phyloP scores from a whole-genome alignment of 2,113 vertebrate genomes.

The Thermophis baileyi region DNA sequence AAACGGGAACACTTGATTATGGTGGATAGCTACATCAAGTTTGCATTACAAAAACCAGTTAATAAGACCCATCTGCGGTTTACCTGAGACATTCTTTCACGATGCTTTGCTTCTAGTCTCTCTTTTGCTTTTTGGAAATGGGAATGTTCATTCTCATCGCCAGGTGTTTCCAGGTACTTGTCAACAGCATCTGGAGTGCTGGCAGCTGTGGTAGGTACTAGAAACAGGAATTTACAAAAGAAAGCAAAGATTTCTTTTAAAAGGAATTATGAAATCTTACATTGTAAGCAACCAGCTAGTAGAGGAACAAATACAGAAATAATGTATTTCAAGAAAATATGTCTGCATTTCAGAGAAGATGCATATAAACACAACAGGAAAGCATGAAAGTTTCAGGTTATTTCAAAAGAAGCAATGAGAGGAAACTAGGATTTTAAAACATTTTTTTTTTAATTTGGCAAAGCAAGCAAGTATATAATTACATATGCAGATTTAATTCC shows the following conservation, averaged over 20 bases:
- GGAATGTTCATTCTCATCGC: constrained; percentile 94
- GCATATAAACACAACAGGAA: constrained; percentile 5
- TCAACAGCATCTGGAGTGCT: constrained; percentile 93
- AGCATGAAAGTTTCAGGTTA: constrained; percentile 19
- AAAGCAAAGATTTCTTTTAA: constrained; percentile 21
- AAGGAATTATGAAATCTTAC: neutral
- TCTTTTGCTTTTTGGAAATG: constrained; percentile 98
- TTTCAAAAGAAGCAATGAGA: neutral
- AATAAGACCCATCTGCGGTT: neutral
- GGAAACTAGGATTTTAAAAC: constrained; percentile 19
- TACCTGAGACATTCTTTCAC: constrained; percentile 97
- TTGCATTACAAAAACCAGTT: neutral
- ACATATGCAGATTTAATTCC: neutral
- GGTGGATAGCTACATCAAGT: neutral
- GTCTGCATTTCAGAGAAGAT: neutral
- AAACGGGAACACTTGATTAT: neutral
- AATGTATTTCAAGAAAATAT: neutral
- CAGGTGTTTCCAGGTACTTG: constrained; percentile 93
- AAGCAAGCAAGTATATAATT: neutral
- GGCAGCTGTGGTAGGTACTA: constrained; percentile 91
- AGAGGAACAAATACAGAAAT: neutral
- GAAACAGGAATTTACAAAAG: neutral
- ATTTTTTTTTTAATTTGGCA: neutral
- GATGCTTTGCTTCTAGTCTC: constrained; percentile 93
- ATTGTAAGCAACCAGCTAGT: neutral